Base-by-base conservation (phyloP, 2,888 invertebrate species). In the Dasypolia templi region DNA sequence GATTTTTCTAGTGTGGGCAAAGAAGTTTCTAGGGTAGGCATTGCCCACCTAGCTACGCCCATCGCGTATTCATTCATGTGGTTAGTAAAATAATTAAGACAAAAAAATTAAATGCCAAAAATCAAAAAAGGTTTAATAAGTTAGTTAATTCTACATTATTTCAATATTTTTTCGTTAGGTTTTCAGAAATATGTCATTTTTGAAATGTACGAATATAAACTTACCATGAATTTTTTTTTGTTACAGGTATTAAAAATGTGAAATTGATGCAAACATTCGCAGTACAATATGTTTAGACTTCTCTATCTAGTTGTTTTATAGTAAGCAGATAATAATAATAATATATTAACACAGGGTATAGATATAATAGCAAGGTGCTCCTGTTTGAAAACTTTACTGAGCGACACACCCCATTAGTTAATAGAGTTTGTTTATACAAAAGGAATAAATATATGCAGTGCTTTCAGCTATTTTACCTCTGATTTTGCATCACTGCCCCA, bases 301-400 rank as follows among this genome's bases (percentile, higher is more conserved):
- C 19, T 76, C 35, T 63, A 32, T 73, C 46, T 73, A 75, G 63
- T 77, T 61, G 64, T 75, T 86, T 76, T 79, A 76, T 74, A 71
- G 2, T 85, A 86, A 85, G 83, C 61, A 80, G n/a, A n/a, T n/a
- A 63, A 76, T 85, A 75, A 75, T 75, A 73, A 63, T 77, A 69
- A 77, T 77, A 80, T 63, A 72, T 71, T 42, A 55, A 84, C 70
- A 85, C 85, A 85, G 85, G 85, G 85, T 85, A 85, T 85, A 87
- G 67, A 55, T 77, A 46, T 80, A 72, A 83, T 75, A 75, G 63
- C 61, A 59, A 85, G 85, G 85, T 85, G 85, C 85, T 86, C 74
- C 61, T 55, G 72, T 70, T 77, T 66, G 22, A 58, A 46, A 66
- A 84, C 61, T 75, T 63, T 82, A 77, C 58, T 75, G 77, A 80